Base-by-base conservation (phyloP, 2,113 vertebrate genomes). In the Mionectes macconnelli region DNA sequence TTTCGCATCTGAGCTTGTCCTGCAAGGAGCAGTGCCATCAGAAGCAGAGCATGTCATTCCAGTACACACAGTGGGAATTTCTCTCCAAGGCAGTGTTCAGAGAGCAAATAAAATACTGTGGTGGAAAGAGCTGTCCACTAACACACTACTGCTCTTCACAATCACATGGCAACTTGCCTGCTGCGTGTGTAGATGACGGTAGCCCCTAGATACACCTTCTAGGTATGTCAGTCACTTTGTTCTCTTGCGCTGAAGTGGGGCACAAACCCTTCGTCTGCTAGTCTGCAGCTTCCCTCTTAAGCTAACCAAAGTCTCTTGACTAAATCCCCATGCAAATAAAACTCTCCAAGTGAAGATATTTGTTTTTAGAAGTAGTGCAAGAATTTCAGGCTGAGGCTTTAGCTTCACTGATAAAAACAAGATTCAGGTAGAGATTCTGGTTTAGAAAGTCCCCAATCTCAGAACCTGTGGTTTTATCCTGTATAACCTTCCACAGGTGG, bases 151-250 rank as follows among this genome's bases (percentile, higher is more conserved):
- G 85, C 79, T 94, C 89, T 77, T 96, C 33, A 52, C 80, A 94
- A 79, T 62, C 82, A 37, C 50, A 81, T 49, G 88, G 85, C 90
- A 86, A 68, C 68, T 89, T 39, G n/a, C 95, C 95, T 94, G 89
- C 87, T 96, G 82, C 72, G 87, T 84, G 62, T 91, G 67, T n/a
- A 96, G 96, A 88, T 92, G 90, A 88, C 95, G 74, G 83, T 33
- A 94, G 84, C 74, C 49, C 90, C 63, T 53, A 91, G 62, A 74
- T 44, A 83, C n/a, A 75, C 10, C 84, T 93, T 68, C 14, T 37
- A 47, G 49, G 40, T 60, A 44, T 37, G 74, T 67, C 73, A 69
- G 56, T 45, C 67, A 31, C 70, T 88, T 59, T 27, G 17, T 28
- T 59, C 14, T 59, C 30, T 57, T 1, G 0, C 1, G 0, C 42